Evolutionary conservation across 2,888 invertebrate genomes (phyloP).

Genomic region (Archips crataeganus): DNA sequence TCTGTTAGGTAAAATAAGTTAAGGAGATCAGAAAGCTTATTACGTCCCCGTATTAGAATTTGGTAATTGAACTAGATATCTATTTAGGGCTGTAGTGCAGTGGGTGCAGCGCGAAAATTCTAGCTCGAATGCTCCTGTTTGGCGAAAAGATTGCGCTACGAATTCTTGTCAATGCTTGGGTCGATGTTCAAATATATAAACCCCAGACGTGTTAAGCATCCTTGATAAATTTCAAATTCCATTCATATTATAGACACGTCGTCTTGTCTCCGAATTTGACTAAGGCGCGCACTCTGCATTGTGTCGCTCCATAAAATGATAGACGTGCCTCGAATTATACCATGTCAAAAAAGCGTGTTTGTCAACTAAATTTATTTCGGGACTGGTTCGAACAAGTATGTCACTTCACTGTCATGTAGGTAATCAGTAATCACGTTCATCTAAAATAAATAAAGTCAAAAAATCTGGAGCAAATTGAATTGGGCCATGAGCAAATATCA

Average conservation of each 20-base stretch:
- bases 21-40: too few relatives aligned
- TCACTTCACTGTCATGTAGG: conserved; percentile 1
- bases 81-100: too few relatives aligned
- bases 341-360: conserved; percentile 5
- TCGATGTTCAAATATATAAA: too few relatives aligned
- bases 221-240: neutral
- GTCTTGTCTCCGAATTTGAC: neutral
- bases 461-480: conserved; percentile 10
- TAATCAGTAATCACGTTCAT: conserved; percentile 1
- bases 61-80: too few relatives aligned
- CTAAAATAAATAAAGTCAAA: conserved; percentile 6
- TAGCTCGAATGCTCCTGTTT: too few relatives aligned
- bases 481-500: too few relatives aligned
- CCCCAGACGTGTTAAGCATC: too few relatives aligned
- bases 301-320: conserved; percentile 6
- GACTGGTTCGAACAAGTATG: neutral
- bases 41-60: too few relatives aligned
- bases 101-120: too few relatives aligned
- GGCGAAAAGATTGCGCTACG: too few relatives aligned
- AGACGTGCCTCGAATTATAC: neutral
- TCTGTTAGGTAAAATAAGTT: neutral
- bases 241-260: neutral
- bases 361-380: conserved; percentile 8
- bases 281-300: neutral
- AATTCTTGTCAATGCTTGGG: too few relatives aligned